Evolutionary conservation across 2,888 invertebrate genomes (phyloP).

Genomic region (Molorchus minor): DNA sequence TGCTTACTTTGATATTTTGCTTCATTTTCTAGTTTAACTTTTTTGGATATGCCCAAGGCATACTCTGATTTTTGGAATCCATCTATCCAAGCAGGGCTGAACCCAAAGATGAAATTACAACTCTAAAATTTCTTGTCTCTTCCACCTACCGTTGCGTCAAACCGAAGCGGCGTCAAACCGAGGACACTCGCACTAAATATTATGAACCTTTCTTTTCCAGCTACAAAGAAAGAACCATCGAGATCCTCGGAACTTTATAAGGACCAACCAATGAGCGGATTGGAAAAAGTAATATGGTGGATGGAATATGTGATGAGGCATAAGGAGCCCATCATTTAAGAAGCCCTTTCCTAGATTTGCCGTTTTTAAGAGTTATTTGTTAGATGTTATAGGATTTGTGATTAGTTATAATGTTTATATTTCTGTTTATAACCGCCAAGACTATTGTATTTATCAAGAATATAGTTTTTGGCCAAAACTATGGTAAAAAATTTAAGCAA

Average conservation of each 20-base stretch:
- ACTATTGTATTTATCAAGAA: neutral
- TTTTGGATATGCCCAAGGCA: too few relatives aligned
- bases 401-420: neutral
- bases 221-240: slow-evolving; percentile 42
- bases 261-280: slow-evolving; percentile 49
- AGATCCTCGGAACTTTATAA: slow-evolving; percentile 38
- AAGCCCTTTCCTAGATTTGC: slow-evolving; percentile 41
- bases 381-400: slow-evolving; percentile 44
- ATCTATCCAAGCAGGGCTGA: too few relatives aligned
- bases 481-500: slow-evolving; percentile 1
- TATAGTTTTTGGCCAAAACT: neutral
- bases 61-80: too few relatives aligned
- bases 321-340: slow-evolving; percentile 45
- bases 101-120: too few relatives aligned
- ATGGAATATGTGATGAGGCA: slow-evolving; percentile 53
- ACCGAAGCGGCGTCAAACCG: too few relatives aligned
- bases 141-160: too few relatives aligned
- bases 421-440: neutral
- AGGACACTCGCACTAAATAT: neutral
- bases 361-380: slow-evolving; percentile 45
- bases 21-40: too few relatives aligned
- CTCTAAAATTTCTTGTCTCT: too few relatives aligned
- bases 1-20: too few relatives aligned
- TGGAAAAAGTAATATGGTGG: slow-evolving; percentile 53
- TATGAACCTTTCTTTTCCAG: slow-evolving; percentile 21